A percentile compares a stretch with the other conserved stretches of the same genome.
Conservation (phyloP, 2,113 vertebrate genomes). For the Macroglossus sobrinus region DNA sequence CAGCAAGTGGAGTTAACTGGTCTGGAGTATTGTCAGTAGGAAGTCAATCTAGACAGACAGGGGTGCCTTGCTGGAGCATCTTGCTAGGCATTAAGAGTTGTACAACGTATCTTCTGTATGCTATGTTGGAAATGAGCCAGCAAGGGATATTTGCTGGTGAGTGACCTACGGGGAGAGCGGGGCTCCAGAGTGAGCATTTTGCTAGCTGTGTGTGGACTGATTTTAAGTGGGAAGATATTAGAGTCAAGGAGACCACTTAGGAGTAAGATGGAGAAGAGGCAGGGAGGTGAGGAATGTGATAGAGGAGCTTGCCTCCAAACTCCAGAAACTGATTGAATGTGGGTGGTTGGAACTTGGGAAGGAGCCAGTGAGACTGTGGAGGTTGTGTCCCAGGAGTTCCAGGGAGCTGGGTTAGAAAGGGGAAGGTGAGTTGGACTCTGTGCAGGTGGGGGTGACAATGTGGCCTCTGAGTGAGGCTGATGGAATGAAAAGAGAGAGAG, state of each 20-base stretch:
- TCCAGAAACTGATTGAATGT: neutral
- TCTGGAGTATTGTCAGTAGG: neutral
- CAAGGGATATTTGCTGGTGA: neutral
- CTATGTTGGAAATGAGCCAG: neutral
- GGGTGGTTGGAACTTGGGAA: neutral
- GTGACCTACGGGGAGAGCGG: accelerated
- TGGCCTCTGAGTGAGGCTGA: neutral
- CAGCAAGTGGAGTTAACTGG: neutral
- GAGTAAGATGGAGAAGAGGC: neutral
- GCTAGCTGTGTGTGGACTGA: neutral
- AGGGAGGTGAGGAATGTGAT: no score
- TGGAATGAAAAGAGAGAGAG: neutral
- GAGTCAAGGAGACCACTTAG: neutral
- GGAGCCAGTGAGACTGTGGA: no score
- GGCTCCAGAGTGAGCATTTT: neutral
- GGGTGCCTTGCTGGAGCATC: neutral
- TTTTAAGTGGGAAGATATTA: neutral
- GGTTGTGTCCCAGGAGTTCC: neutral
- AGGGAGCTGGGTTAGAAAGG: neutral
- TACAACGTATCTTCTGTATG: neutral
- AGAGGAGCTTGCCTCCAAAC: neutral
- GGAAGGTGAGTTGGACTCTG: neutral
- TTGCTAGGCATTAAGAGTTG: no score
- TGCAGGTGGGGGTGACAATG: accelerated
- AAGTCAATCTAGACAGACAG: neutral